Base-by-base conservation (phyloP, 2,797 vertebrate genomes). In the Phoxinus dragarum region DNA sequence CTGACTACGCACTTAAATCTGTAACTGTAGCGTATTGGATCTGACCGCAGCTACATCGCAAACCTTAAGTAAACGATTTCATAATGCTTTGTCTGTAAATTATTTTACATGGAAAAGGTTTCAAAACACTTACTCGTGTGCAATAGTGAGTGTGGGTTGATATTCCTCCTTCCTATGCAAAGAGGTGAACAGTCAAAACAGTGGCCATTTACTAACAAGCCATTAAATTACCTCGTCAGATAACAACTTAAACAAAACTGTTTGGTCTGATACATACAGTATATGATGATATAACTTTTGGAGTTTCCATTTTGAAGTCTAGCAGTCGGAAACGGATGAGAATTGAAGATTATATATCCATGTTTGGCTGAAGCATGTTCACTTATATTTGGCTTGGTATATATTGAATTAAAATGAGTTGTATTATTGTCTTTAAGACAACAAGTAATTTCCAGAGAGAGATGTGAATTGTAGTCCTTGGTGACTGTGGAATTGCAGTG, bases 401-500 rank as follows among this genome's bases (percentile, higher is more conserved):
- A 77, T 56, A 69, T 42, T 27, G 38, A 56, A 56, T 69, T 69
- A 44, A 56, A 27, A 76, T 68, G 36, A 67, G 17, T 31, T 16
- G 16, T 54, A 52, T 61, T 47, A 61, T 82, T 61, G 10, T 11
- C 42, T 54, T 23, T 38, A 54, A 67, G 44, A 80, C 31, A 31
- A 56, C 42, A 75, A 76, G 36, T 67, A 12, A 66, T 52, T 76
- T 31, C 9, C 5, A n/a, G 27, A 23, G 54, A 52, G 67, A 72
- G 47, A n/a, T 56, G 74, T 21, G 67, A 78, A 47, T 34, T 66
- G 80, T 16, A 64, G 21, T 16, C 36, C 27, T 36, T 38, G 40
- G 67, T n/a, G 49, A 72, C 19, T 36, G 23, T 44, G 66, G 19
- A 84, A 75, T 69, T 54, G 23, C 19, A 36, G 38, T 56, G 76